Evolutionary conservation across 2,888 invertebrate genomes (phyloP), one percentile per base, ranked within the genome.

Genomic region (Hydraecia micacea): DNA sequence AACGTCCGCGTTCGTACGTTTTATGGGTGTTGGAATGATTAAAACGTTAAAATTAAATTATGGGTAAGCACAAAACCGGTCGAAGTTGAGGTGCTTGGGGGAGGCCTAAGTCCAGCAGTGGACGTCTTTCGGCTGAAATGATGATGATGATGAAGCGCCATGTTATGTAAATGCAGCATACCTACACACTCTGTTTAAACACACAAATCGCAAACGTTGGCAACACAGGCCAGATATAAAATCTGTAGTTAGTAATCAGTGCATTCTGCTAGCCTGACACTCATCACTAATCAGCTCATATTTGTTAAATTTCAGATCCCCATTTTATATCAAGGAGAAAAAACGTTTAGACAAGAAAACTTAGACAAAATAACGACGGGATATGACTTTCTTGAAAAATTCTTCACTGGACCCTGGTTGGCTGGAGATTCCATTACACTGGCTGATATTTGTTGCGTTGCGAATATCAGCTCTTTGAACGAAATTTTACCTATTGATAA

Each of bases 351-450:
- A 2, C 89, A 89, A 18, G 93, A 94, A 74, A 88, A 89, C 62
- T 58, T 94, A 39, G 90, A 86, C 28, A 93, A 92, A 76, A 92
- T 94, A 5, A 84, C 80, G 2, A 80, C 86, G 1, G 93, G 90
- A 0, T 95, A 94, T 75, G 90, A 87, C 0, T 91, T 94, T 55
- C 74, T 97, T 13, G 97, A 98, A 60, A 96, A 93, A 58, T 97
- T 96, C 85, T 91, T 98, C 6, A 94, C 94, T 1, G 93, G 93
- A 9, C 90, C 95, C 13, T 98, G 97, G 94, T 93, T 97, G 39
- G 97, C 97, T 28, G 98, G 97, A 1, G 95, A 97, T 65, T 91
- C 95, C 60, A 78, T 97, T 36, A 97, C 98, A 0, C 92, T 98
- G 39, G 98, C 98, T 28, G 98, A 98, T 87, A 95, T 97, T 72